Conservation (phyloP, 2,797 vertebrate genomes). For the Myotis vivesi region DNA sequence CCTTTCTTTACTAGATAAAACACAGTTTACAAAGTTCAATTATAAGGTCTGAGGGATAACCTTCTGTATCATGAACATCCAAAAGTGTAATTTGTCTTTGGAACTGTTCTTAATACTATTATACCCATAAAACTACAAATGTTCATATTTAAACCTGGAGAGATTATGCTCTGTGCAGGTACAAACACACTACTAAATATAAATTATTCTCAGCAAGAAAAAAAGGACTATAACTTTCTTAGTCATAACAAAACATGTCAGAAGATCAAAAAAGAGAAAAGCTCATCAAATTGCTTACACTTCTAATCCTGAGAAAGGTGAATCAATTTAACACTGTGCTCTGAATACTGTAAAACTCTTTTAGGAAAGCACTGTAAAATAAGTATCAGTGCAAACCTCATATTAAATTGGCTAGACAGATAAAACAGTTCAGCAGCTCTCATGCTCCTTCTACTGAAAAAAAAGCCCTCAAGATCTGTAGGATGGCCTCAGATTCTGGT, state of each 20-base stretch:
- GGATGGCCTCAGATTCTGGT: not conserved
- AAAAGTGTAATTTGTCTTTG: slow-evolving; percentile 64
- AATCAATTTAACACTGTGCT: slow-evolving; percentile 75
- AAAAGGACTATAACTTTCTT: slow-evolving; percentile 57
- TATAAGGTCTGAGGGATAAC: slow-evolving; percentile 62
- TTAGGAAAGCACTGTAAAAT: slow-evolving; percentile 64
- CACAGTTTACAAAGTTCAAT: slow-evolving; percentile 49
- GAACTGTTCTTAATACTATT: slow-evolving; percentile 53
- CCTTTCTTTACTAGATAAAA: slow-evolving; percentile 49
- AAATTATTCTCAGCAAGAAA: slow-evolving; percentile 69
- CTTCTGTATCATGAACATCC: slow-evolving; percentile 63
- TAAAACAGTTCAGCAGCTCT: slow-evolving; percentile 53
- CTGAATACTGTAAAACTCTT: slow-evolving; percentile 62
- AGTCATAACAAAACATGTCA: slow-evolving; percentile 67
- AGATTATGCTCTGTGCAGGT: slow-evolving; percentile 42
- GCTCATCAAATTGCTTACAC: slow-evolving; percentile 67
- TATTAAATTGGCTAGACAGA: slow-evolving; percentile 58
- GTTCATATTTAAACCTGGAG: slow-evolving; percentile 61
- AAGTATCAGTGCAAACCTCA: slow-evolving; percentile 58
- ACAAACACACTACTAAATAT: slow-evolving; percentile 57
- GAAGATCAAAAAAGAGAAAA: slow-evolving; percentile 67
- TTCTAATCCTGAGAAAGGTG: slow-evolving; percentile 68
- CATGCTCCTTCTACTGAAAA: slow-evolving; percentile 41
- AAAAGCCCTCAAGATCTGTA: not conserved
- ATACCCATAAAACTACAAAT: slow-evolving; percentile 51